Percentiles rank a stretch among this genome's conserved stretches.
Conservation (phyloP, 2,113 vertebrate species). For the Triplophysa dalaica region DNA sequence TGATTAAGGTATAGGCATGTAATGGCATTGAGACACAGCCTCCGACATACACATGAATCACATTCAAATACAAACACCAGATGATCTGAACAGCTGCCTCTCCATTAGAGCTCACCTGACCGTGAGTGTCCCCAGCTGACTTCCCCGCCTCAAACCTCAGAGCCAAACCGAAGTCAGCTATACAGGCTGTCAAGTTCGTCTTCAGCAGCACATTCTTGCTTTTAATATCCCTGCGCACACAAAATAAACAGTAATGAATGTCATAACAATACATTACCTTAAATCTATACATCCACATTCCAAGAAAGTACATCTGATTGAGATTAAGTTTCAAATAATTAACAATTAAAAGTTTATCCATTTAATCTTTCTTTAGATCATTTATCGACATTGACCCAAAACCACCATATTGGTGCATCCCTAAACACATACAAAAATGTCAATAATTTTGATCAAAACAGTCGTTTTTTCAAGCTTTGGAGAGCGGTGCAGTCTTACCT, state of each 20-base stretch:
- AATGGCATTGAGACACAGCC: not conserved
- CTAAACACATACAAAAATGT: too few relatives aligned
- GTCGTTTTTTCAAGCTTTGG: not conserved
- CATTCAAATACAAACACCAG: slow-evolving; percentile 4
- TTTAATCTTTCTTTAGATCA: too few relatives aligned
- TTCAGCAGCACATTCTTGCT: slow-evolving; percentile 98
- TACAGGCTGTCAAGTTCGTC: slow-evolving; percentile 91
- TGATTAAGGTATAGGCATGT: not conserved
- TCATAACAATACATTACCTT: too few relatives aligned
- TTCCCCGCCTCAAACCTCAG: slow-evolving; percentile 97
- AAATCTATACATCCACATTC: too few relatives aligned
- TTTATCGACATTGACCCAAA: too few relatives aligned
- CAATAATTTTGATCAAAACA: too few relatives aligned
- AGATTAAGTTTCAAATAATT: too few relatives aligned
- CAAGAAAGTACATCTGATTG: too few relatives aligned
- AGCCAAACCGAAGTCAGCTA: slow-evolving; percentile 96
- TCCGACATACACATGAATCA: not conserved
- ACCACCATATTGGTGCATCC: too few relatives aligned
- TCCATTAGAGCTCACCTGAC: slow-evolving; percentile 82
- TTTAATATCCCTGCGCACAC: slow-evolving; percentile 89
- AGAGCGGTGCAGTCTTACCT: slow-evolving; percentile 70
- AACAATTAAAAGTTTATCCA: too few relatives aligned
- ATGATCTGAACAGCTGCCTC: slow-evolving; percentile 26
- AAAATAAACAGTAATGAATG: not conserved
- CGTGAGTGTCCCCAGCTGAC: slow-evolving; percentile 95